A percentile compares a stretch with the other conserved stretches of the same genome.
These are phyloP conservation scores for Drosophila birchii DNA, from an alignment of 2,888 invertebrate genomes.

Conservation along the genomic window DNA sequence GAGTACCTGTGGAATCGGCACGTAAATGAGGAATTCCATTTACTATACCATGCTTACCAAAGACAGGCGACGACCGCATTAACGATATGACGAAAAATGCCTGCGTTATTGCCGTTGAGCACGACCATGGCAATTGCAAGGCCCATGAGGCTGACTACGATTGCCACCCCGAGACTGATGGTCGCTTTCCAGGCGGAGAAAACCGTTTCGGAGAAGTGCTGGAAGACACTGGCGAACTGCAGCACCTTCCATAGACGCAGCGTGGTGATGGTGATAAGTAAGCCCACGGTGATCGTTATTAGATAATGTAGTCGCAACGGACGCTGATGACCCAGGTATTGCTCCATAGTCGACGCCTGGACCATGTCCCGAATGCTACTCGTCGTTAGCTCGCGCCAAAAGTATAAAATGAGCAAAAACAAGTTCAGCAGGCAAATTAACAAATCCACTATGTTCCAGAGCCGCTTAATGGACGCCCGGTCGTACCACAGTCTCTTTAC, in stretches of 20 bases:
- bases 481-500: conserved; percentile 63
- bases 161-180: conserved; percentile 59
- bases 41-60: conserved; percentile 49
- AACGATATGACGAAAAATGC: conserved; percentile 57
- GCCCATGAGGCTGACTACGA: conserved; percentile 69
- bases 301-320: conserved; percentile 64
- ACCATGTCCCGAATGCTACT: conserved; percentile 56
- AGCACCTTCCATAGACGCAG: conserved; percentile 83
- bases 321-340: conserved; percentile 77
- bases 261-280: conserved; percentile 78
- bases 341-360: conserved; percentile 65
- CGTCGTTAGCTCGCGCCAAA: conserved; percentile 61
- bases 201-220: conserved; percentile 75
- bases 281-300: conserved; percentile 60
- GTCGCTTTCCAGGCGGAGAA: conserved; percentile 61
- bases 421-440: conserved; percentile 70
- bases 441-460: conserved; percentile 80
- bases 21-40: not conserved
- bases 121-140: conserved; percentile 68
- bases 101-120: conserved; percentile 78
- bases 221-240: conserved; percentile 79
- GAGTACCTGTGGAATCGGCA: conserved; percentile 32
- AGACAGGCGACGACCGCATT: conserved; percentile 69
- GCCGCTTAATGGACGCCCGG: conserved; percentile 36
- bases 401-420: conserved; percentile 38